These are phyloP conservation scores for Gambusia yucatana DNA, from an alignment of 2,797 vertebrate genomes.

Conservation along the genomic window DNA sequence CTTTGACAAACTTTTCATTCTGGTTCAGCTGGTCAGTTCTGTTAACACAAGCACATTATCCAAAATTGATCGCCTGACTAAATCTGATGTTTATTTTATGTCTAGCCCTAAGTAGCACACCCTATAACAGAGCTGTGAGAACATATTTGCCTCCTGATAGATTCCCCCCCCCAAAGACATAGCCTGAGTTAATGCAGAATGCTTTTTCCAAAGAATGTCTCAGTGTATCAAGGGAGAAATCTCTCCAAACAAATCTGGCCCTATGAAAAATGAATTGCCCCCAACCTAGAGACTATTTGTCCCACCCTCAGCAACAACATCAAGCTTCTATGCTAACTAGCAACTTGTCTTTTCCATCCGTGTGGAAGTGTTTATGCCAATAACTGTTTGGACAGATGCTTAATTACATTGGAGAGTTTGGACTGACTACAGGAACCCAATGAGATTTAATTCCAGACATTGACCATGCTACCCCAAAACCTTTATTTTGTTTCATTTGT, in stretches of 20 bases:
- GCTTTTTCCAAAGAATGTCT: not conserved
- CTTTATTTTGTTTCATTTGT: not conserved
- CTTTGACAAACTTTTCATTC: not conserved
- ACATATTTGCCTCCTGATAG: not conserved
- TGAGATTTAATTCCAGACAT: not conserved
- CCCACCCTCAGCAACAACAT: not conserved
- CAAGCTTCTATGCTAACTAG: not conserved
- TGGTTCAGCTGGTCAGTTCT: not conserved
- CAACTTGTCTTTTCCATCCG: not conserved
- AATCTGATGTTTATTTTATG: not conserved
- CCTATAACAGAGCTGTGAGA: not conserved
- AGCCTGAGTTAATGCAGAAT: not conserved
- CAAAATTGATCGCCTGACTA: not conserved
- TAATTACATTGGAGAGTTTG: not conserved
- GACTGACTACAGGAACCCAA: not conserved
- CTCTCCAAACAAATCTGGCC: not conserved
- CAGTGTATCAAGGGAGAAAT: not conserved
- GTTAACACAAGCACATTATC: not conserved
- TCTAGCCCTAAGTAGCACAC: not conserved
- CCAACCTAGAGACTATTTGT: not conserved
- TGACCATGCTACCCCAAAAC: not conserved
- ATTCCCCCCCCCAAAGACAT: rapidly evolving
- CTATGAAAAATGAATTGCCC: not conserved
- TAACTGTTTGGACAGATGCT: not conserved
- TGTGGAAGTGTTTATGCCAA: not conserved